phyloP scores from a whole-genome alignment of 1,140 invertebrate genomes.

The Ips nitidus region DNA sequence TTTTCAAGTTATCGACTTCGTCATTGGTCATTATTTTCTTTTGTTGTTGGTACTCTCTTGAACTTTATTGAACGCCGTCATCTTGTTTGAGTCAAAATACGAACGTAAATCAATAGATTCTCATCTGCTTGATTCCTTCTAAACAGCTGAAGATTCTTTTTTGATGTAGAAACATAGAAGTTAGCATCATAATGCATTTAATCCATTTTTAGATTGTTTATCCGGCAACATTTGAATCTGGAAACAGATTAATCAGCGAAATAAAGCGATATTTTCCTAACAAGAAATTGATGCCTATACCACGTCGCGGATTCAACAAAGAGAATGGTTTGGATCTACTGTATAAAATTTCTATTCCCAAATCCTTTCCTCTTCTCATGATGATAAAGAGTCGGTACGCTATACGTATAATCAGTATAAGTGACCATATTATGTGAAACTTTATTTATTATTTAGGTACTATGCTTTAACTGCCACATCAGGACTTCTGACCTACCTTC shows the following conservation, averaged over 20 bases:
- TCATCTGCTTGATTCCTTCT: too few species aligned
- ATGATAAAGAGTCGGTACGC: too few species aligned
- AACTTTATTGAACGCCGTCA: too few species aligned
- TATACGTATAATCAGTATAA: too few species aligned
- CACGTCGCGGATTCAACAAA: conserved; percentile 79
- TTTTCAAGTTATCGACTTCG: too few species aligned
- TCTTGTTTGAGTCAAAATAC: too few species aligned
- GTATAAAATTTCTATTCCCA: conserved; percentile 66
- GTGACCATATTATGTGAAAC: not conserved
- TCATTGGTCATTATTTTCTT: too few species aligned
- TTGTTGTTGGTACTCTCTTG: too few species aligned
- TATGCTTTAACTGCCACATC: conserved; percentile 79
- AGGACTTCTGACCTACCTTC: conserved; percentile 82
- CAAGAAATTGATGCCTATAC: conserved; percentile 66
- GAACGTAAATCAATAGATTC: too few species aligned
- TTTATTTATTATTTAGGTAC: conserved; percentile 55
- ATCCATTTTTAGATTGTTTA: conserved; percentile 69
- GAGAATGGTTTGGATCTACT: conserved; percentile 71
- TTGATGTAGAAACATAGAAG: too few species aligned
- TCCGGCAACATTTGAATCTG: conserved; percentile 67
- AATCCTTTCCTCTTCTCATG: conserved; percentile 60
- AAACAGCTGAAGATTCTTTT: too few species aligned
- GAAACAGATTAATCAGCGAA: conserved; percentile 62
- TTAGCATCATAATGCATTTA: not conserved
- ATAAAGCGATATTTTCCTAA: conserved; percentile 68